Base-by-base conservation (phyloP, 1,140 invertebrate species). In the Metaphire vulgaris region DNA sequence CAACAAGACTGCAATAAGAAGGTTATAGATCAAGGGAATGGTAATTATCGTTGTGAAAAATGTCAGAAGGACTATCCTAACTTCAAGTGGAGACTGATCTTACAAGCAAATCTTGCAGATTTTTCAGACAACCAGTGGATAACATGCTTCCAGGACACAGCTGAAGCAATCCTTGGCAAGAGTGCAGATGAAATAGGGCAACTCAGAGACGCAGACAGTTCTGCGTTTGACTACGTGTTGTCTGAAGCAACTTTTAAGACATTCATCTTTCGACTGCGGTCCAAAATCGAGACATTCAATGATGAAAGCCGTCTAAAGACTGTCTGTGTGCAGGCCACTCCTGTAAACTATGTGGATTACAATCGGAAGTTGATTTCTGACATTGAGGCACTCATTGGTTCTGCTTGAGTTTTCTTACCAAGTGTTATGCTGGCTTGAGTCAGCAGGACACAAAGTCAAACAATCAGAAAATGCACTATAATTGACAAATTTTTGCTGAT, bases 1-100 rank as follows among this genome's bases (percentile, higher is more conserved):
- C 88, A 89, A 74, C 89, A 91, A 15, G 89, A 90, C 65, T 98
- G 96, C 84, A 96, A 97, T 81, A 98, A 98, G 83, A 98, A 99
- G 86, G 89, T 92, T 0, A 87, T 96, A 32, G 95, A 98, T 87
- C 89, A 91, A 82, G 90, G 92, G 68, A 95, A 95, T 84, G 93
- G 92, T 6, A 88, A 91, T 79, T 99, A 91, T 83, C 89, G 94
- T 77, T 99, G 97, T 85, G 97, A 99, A 84, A 98, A 98, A 85
- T 99, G 97, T 85, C 89, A 91, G 78, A 88, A 90, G 69, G 92
- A 94, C 76, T 93, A 89, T 83, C 90, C 91, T 0, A 92, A 92
- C 79, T 98, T 91, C 83, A 94, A 93, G 80, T 96, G 94, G 87
- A 89, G 95, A 68, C 85, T 97, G 76, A 88, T 98, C 69, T 84